These are phyloP conservation scores for Sialia sialis DNA, from an alignment of 2,113 vertebrate species.

Conservation along the genomic window DNA sequence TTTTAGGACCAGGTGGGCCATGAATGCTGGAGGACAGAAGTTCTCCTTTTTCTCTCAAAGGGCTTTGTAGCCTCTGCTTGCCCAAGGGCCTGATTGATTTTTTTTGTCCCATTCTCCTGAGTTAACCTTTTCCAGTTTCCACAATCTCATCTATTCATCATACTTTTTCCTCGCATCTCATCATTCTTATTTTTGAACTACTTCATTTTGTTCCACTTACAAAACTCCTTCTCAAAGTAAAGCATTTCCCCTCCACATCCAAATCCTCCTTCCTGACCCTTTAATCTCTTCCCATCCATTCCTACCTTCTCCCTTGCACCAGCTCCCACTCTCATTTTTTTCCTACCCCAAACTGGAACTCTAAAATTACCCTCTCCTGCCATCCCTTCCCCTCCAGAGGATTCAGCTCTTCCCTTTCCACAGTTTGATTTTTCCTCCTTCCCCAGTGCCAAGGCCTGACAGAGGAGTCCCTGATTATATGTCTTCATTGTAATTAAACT, in stretches of 20 bases:
- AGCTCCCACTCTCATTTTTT: neutral
- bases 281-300: neutral
- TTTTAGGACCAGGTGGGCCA: neutral
- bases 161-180: neutral
- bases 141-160: neutral
- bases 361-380: neutral
- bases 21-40: neutral
- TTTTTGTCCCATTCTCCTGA: neutral
- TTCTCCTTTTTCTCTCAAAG: neutral
- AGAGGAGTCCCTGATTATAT: conserved; percentile 55
- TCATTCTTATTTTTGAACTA: neutral
- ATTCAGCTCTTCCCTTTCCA: neutral
- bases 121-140: neutral
- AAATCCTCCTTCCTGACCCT: neutral
- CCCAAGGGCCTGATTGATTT: neutral
- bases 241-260: neutral
- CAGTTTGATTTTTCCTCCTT: neutral
- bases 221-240: neutral
- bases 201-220: neutral
- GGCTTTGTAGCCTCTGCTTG: neutral
- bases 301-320: neutral
- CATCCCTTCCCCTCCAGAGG: neutral
- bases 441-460: neutral
- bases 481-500: conserved; percentile 67
- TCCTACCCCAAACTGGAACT: neutral